Evolutionary conservation across 2,888 invertebrate species (phyloP), one percentile per base, ranked within the genome.

Genomic region (Sminthurides aquaticus): DNA sequence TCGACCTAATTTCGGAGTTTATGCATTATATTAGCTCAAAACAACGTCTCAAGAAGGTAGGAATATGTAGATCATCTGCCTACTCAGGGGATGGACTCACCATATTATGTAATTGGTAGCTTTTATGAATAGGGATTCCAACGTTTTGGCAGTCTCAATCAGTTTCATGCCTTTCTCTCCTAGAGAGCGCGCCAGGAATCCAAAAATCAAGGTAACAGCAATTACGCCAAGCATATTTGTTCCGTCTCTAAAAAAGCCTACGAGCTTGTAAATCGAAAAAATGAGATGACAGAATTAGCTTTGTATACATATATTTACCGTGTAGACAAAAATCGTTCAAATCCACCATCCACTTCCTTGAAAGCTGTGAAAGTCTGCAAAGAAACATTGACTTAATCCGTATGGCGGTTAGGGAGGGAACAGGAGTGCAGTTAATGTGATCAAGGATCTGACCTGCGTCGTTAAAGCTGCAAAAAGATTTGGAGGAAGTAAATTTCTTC

Each of bases 401-500:
- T n/a, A n/a, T n/a, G n/a, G 48, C 48, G 11, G 48, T 15, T 43
- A 18, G 48, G 48, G 18, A 43, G 18, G 48, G 48, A 18, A 18
- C n/a, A n/a, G n/a, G n/a, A n/a, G n/a, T n/a, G n/a, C n/a, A n/a
- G n/a, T n/a, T n/a, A n/a, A n/a, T n/a, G n/a, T n/a, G n/a, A n/a
- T n/a, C n/a, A n/a, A n/a, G n/a, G n/a, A n/a, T n/a, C n/a, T 55
- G 28, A 74, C 74, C 66, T 69, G 69, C 56, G 72, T 69, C 52
- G 72, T 71, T 54, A 74, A 71, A 24, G 71, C 70, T 1, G 70
- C 67, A 26, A 74, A 68, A 3, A 74, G 56, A 66, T 74, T 74
- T 49, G 64, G 68, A 0, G 74, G 74, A 2, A 74, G 62, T 1
- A 74, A 52, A 62, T 78, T 91, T 90, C 92, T 85, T 76, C 93